Evolutionary conservation across 2,113 vertebrate genomes (phyloP).

Genomic region (Carassius carassius): DNA sequence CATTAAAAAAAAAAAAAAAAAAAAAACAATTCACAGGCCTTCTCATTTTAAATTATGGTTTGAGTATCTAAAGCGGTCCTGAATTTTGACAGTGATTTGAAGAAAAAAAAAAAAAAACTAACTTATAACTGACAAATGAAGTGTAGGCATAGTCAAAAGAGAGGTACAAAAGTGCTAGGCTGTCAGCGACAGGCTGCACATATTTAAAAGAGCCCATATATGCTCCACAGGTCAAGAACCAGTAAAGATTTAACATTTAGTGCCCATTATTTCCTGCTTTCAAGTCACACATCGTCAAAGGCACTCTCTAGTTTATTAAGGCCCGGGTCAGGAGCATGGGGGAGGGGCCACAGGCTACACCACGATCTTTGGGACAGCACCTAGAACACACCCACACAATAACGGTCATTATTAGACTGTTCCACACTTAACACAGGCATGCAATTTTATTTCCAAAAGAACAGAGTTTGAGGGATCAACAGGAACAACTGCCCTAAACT

Average conservation of each 20-base stretch:
- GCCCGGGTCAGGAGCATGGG: conserved; percentile 59
- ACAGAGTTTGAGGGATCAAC: conserved; percentile 34
- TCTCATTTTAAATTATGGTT: background rate
- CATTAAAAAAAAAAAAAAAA: background rate
- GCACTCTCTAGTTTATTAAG: conserved; percentile 72
- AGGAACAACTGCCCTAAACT: conserved; percentile 24
- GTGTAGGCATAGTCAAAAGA: background rate
- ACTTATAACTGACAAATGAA: conserved; percentile 32
- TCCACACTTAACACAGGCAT: conserved; percentile 28
- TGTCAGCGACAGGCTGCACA: conserved; percentile 34
- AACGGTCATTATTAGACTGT: conserved; percentile 42
- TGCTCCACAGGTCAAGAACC: conserved; percentile 73
- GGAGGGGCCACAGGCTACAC: conserved; percentile 52
- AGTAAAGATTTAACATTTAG: conserved; percentile 78
- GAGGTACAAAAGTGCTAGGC: conserved; percentile 40
- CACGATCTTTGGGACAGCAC: conserved; percentile 60
- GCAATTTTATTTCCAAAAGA: conserved; percentile 9
- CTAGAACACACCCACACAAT: conserved; percentile 55
- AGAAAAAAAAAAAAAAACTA: conserved; percentile 7
- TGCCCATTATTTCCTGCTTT: conserved; percentile 80
- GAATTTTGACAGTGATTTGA: conserved; percentile 17
- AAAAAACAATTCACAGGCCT: background rate
- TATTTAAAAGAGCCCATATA: conserved; percentile 47
- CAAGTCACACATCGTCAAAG: conserved; percentile 78
- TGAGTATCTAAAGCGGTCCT: background rate